Conservation (phyloP, 2,113 vertebrate species). For the Amia ocellicauda region DNA sequence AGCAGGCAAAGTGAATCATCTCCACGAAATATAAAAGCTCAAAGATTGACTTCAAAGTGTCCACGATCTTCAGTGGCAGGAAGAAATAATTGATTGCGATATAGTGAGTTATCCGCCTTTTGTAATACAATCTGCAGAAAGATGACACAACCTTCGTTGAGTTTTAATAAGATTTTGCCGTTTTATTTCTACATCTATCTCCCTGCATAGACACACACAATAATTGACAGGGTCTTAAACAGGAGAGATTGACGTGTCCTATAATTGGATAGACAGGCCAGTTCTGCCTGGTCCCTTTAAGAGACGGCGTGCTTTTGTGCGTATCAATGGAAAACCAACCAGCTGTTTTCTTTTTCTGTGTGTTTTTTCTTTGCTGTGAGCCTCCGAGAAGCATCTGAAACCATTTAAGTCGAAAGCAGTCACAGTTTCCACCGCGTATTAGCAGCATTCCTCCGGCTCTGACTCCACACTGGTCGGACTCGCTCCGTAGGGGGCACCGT, state of each 20-base stretch:
- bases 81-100: background rate
- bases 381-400: constrained; percentile 67
- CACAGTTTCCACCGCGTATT: constrained; percentile 68
- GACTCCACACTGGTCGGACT: constrained; percentile 43
- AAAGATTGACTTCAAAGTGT: background rate
- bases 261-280: constrained; percentile 26
- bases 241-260: constrained; percentile 26
- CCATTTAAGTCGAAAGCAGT: constrained; percentile 70
- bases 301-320: constrained; percentile 40
- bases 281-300: constrained; percentile 40
- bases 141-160: constrained; percentile 43
- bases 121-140: constrained; percentile 20
- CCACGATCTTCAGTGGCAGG: background rate
- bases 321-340: constrained; percentile 58
- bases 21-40: background rate
- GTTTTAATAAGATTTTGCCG: constrained; percentile 24
- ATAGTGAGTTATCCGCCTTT: background rate
- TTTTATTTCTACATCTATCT: constrained; percentile 28
- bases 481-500: constrained; percentile 44
- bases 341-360: too few relatives aligned
- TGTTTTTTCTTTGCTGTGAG: constrained; percentile 34
- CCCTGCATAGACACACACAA: constrained; percentile 23
- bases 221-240: constrained; percentile 40
- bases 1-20: background rate
- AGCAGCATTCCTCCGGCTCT: constrained; percentile 64